phyloP scores from a whole-genome alignment of 2,888 invertebrate species.

The Plusia festucae region DNA sequence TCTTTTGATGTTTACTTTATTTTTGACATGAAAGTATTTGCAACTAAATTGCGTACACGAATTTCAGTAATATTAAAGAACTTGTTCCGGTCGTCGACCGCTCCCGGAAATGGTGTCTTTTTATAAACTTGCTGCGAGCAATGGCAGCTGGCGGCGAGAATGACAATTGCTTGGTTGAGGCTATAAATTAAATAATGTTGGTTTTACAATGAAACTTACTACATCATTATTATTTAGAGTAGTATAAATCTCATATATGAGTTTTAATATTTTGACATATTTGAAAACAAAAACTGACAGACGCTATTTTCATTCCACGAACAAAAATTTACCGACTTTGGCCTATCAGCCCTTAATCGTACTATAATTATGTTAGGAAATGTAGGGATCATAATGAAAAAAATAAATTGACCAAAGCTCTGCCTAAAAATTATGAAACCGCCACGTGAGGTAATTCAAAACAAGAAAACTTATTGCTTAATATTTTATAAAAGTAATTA shows the following conservation, averaged over 20 bases:
- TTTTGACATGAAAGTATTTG: constrained; percentile 51
- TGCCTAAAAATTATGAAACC: too few relatives aligned
- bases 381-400: too few relatives aligned
- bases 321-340: too few relatives aligned
- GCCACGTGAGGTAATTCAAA: neutral
- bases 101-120: constrained; percentile 70
- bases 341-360: too few relatives aligned
- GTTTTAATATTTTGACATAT: too few relatives aligned
- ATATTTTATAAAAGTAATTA: constrained; percentile 55
- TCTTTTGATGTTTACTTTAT: constrained; percentile 45
- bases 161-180: constrained; percentile 1
- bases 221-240: neutral
- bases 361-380: too few relatives aligned
- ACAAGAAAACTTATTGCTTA: constrained; percentile 1
- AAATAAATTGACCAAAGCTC: too few relatives aligned
- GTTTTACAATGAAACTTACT: neutral
- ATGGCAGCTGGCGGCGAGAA: constrained; percentile 58
- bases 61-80: constrained; percentile 58
- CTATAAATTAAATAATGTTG: neutral
- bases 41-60: constrained; percentile 47
- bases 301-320: too few relatives aligned
- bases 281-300: too few relatives aligned
- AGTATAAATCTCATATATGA: too few relatives aligned
- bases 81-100: constrained; percentile 69
- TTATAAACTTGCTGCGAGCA: constrained; percentile 71